Conservation (phyloP, 2,888 invertebrate genomes). For the Marasmarcha lunaedactyla region DNA sequence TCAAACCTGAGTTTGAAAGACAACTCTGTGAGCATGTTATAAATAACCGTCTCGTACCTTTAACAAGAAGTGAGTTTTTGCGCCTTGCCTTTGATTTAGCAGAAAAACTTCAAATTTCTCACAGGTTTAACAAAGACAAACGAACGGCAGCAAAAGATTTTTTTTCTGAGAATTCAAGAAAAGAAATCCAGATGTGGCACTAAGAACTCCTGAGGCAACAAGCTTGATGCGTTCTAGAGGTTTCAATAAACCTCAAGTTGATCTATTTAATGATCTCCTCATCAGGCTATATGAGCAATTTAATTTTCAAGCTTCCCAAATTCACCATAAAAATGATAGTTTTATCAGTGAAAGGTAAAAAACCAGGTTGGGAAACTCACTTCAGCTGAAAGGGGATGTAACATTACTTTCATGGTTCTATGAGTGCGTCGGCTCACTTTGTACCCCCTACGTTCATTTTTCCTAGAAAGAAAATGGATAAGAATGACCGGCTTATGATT, state of each 20-base stretch:
- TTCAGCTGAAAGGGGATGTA: constrained; percentile 10
- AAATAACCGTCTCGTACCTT: constrained; percentile 10
- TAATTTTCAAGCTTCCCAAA: constrained; percentile 7
- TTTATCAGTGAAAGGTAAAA: constrained; percentile 9
- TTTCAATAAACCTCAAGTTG: constrained; percentile 11
- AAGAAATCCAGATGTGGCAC: constrained; percentile 8
- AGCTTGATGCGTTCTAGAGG: constrained; percentile 8
- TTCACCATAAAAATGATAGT: constrained; percentile 10
- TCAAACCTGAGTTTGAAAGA: too few relatives aligned
- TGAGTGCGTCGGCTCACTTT: constrained; percentile 10
- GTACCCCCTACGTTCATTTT: constrained; percentile 9
- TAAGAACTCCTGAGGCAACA: constrained; percentile 10
- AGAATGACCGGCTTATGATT: constrained; percentile 11
- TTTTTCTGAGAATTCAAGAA: constrained; percentile 7
- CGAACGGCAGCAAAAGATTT: constrained; percentile 5
- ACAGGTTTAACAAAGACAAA: too few relatives aligned
- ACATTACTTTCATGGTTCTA: constrained; percentile 10
- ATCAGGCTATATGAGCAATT: constrained; percentile 6
- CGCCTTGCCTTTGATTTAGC: constrained; percentile 9
- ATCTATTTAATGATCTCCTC: constrained; percentile 8
- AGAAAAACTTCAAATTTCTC: constrained; percentile 9
- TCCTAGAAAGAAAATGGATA: constrained; percentile 11
- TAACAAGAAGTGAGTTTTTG: constrained; percentile 5
- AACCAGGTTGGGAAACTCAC: constrained; percentile 12
- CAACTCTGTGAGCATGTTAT: too few relatives aligned